These are phyloP conservation scores for Ageneiosus marmoratus DNA, from an alignment of 2,113 vertebrate genomes.

Conservation along the genomic window DNA sequence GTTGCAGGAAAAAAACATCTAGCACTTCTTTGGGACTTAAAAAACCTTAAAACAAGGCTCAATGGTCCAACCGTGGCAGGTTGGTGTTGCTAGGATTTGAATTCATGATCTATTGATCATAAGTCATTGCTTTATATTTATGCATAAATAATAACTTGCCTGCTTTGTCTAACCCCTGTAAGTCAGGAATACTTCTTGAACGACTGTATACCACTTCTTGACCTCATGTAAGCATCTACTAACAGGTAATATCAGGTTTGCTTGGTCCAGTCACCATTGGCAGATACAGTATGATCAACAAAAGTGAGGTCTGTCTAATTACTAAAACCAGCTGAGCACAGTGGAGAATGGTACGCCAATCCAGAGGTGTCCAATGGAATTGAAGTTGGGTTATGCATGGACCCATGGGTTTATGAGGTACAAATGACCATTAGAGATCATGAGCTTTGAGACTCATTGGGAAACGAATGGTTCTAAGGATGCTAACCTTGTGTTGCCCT, in stretches of 20 bases:
- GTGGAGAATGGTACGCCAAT: neutral
- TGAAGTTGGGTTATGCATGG: neutral
- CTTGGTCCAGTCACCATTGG: no score
- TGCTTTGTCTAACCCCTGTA: no score
- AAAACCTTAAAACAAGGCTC: neutral
- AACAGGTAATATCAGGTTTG: neutral
- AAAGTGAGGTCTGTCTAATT: neutral
- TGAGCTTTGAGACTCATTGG: neutral
- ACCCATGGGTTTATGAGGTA: neutral
- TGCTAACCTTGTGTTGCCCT: neutral
- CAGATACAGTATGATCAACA: neutral
- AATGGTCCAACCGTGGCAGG: neutral
- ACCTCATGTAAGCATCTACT: neutral
- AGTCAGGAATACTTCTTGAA: neutral
- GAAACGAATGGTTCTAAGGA: neutral
- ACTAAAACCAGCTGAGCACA: neutral
- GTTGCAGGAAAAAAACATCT: slow-evolving; percentile 10
- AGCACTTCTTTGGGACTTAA: slow-evolving; percentile 4
- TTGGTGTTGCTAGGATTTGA: neutral
- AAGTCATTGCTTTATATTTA: neutral
- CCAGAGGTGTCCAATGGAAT: neutral
- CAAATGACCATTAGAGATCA: neutral
- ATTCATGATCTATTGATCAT: neutral
- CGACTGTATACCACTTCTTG: neutral
- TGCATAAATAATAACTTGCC: neutral